These are phyloP conservation scores for Hyles euphorbiae DNA, from an alignment of 1,140 invertebrate genomes.

Conservation along the genomic window DNA sequence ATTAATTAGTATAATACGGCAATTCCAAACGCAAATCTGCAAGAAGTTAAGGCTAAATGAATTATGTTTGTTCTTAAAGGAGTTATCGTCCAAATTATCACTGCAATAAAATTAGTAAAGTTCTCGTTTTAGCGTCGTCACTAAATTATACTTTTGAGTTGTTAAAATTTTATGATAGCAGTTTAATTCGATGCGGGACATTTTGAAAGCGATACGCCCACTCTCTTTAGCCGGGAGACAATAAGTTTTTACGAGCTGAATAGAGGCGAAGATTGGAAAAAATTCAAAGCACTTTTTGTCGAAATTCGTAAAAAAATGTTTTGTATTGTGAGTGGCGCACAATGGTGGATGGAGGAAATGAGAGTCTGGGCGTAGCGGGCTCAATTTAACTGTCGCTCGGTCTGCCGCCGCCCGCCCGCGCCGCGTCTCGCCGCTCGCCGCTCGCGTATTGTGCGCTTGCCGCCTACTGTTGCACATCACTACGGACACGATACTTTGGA, in stretches of 20 bases:
- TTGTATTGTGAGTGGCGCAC: slow-evolving; percentile 72
- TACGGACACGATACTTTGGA: no score
- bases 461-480: no score
- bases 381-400: slow-evolving; percentile 64
- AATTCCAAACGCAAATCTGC: slow-evolving; percentile 66
- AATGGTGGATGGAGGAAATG: slow-evolving; percentile 69
- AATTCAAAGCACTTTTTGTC: slow-evolving; percentile 73
- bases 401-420: slow-evolving; percentile 7
- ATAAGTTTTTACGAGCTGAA: slow-evolving; percentile 67
- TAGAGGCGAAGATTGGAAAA: slow-evolving; percentile 73
- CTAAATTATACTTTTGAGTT: slow-evolving; percentile 51
- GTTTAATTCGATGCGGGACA: slow-evolving; percentile 16
- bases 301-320: slow-evolving; percentile 73
- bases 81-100: slow-evolving; percentile 65
- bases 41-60: slow-evolving; percentile 53
- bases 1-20: slow-evolving; percentile 72
- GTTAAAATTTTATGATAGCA: slow-evolving; percentile 38
- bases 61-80: slow-evolving; percentile 65
- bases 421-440: background rate
- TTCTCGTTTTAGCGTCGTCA: slow-evolving; percentile 33
- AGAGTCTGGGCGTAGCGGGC: slow-evolving; percentile 63
- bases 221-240: slow-evolving; percentile 48
- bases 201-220: slow-evolving; percentile 21
- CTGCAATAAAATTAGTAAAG: slow-evolving; percentile 58
- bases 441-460: no score